phyloP scores from a whole-genome alignment of 2,797 vertebrate genomes.

The Etheostoma perlongum region DNA sequence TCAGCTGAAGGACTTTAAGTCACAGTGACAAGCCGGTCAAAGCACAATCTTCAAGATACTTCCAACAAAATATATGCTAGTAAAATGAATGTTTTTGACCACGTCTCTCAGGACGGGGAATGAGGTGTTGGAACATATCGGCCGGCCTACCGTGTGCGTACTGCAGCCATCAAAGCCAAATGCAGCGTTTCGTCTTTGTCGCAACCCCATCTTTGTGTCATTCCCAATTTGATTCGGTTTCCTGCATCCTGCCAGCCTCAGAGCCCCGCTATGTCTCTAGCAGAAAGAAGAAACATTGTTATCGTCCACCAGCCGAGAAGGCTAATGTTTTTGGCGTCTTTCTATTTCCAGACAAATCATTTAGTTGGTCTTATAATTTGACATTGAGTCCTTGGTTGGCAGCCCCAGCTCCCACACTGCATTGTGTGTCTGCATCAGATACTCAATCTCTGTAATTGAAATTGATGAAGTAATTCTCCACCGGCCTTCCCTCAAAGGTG shows the following conservation, averaged over 20 bases:
- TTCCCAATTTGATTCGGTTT: conserved; percentile 6
- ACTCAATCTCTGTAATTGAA: conserved; percentile 75
- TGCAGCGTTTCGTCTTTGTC: neutral
- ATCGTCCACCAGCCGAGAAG: conserved; percentile 43
- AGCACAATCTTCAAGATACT: neutral
- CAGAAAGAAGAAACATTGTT: conserved; percentile 45
- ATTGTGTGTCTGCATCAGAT: conserved; percentile 64
- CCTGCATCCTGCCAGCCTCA: conserved; percentile 3
- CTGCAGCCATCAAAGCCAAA: conserved; percentile 6
- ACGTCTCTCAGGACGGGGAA: neutral
- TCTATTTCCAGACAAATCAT: conserved; percentile 64
- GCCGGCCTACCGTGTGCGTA: neutral
- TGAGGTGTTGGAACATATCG: neutral
- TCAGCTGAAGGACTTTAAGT: conserved; percentile 10
- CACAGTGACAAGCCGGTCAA: neutral
- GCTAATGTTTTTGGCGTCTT: conserved; percentile 57
- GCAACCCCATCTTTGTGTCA: conserved; percentile 13
- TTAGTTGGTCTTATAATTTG: conserved; percentile 70
- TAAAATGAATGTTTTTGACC: neutral
- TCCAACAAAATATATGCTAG: neutral
- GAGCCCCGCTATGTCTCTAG: conserved; percentile 4
- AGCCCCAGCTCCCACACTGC: conserved; percentile 53
- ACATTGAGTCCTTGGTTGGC: conserved; percentile 65
- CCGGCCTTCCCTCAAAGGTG: conserved; percentile 52
- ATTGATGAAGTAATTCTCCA: conserved; percentile 74